Evolutionary conservation across 1,140 invertebrate species (phyloP).

Genomic region (Caenorhabditis briggsae): DNA sequence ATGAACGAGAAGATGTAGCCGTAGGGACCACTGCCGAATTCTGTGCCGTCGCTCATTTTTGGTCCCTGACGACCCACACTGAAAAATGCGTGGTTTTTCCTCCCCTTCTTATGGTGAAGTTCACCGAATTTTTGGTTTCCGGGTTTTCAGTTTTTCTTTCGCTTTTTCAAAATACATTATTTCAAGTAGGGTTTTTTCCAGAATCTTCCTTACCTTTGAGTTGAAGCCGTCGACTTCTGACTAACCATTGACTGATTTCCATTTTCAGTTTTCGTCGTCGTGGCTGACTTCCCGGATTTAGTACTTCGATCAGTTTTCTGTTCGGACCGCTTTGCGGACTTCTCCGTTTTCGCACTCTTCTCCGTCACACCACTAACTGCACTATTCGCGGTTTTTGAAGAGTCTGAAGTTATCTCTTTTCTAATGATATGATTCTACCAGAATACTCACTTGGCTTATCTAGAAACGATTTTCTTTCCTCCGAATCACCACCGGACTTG

Average conservation of each 20-base stretch:
- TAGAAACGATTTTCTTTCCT: slow-evolving; percentile 51
- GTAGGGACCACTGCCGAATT: slow-evolving; percentile 23
- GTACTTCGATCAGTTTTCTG: background rate
- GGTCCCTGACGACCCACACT: slow-evolving; percentile 4
- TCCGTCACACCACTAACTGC: slow-evolving; percentile 15
- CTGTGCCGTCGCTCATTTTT: slow-evolving; percentile 35
- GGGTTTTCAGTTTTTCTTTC: too few species aligned
- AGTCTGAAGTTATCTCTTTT: background rate
- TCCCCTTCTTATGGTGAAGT: too few species aligned
- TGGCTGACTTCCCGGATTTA: background rate
- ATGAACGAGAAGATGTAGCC: slow-evolving; percentile 38
- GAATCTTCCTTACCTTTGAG: background rate
- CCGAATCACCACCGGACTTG: slow-evolving; percentile 21
- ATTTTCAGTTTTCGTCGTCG: background rate
- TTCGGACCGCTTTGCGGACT: background rate
- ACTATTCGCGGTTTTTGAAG: slow-evolving; percentile 39
- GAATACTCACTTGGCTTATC: slow-evolving; percentile 45
- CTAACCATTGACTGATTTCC: background rate
- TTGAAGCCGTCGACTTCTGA: slow-evolving; percentile 17
- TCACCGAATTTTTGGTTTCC: too few species aligned
- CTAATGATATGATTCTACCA: background rate
- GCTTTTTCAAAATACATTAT: too few species aligned
- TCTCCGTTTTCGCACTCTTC: slow-evolving; percentile 30
- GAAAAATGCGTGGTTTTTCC: too few species aligned
- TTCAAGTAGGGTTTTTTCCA: too few species aligned